These are phyloP conservation scores for Hemiscyllium ocellatum DNA, from an alignment of 2,113 vertebrate species.

Conservation along the genomic window DNA sequence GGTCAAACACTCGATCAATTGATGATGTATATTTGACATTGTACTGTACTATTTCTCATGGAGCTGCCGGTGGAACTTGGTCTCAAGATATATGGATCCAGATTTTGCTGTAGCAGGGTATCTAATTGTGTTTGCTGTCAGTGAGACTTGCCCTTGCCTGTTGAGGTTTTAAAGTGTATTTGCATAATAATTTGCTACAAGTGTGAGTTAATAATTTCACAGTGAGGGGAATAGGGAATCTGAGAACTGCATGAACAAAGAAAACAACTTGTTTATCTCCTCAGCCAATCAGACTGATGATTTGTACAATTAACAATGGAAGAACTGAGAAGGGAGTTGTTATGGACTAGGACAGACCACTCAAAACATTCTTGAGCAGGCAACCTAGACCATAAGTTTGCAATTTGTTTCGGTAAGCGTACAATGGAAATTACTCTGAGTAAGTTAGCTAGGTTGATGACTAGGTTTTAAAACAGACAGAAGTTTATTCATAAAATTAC, in stretches of 20 bases:
- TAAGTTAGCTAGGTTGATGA: too few species aligned
- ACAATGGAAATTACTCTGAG: too few species aligned
- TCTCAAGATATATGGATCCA: background rate
- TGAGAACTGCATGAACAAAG: background rate
- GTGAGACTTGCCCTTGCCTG: too few species aligned
- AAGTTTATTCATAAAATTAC: too few species aligned
- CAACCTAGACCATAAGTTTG: too few species aligned
- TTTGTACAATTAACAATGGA: background rate
- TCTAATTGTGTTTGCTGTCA: background rate
- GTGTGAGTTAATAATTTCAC: background rate
- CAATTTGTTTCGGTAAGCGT: too few species aligned
- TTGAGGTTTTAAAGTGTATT: background rate
- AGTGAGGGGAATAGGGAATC: background rate
- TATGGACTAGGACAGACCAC: too few species aligned
- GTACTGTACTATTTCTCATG: background rate
- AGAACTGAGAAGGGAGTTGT: background rate
- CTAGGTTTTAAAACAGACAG: too few species aligned
- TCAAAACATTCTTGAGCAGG: too few species aligned
- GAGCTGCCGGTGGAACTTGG: background rate
- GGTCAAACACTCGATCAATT: background rate
- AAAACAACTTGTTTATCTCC: background rate
- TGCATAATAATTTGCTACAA: background rate
- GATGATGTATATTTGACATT: background rate
- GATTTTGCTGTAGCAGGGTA: background rate
- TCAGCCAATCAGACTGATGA: background rate